Conservation (phyloP, 2,113 vertebrate species). For the Sinocyclocheilus rhinocerous region DNA sequence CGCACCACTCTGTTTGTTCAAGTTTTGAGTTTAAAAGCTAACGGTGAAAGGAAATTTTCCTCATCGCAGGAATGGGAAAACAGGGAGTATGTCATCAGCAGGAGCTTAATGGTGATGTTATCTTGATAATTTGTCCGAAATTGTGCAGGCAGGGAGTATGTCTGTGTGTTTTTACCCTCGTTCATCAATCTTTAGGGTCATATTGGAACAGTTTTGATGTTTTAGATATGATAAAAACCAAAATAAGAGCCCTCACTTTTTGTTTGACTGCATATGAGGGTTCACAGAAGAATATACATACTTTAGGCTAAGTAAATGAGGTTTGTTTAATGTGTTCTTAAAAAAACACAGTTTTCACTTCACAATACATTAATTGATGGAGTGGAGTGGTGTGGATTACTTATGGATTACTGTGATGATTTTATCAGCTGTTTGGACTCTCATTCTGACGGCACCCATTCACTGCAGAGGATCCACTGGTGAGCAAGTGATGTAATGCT, state of each 20-base stretch:
- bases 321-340: not conserved
- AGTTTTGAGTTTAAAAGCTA: conserved; percentile 30
- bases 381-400: too few species aligned
- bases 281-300: not conserved
- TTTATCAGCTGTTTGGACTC: too few species aligned
- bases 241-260: conserved; percentile 9
- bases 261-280: not conserved
- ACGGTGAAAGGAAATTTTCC: not conserved
- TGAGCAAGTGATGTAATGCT: too few species aligned
- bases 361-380: too few species aligned
- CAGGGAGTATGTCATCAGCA: conserved; percentile 29
- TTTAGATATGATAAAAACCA: conserved; percentile 2
- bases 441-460: too few species aligned
- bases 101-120: conserved; percentile 63
- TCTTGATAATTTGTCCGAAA: conserved; percentile 60
- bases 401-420: too few species aligned
- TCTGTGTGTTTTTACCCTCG: conserved; percentile 43
- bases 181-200: conserved; percentile 13
- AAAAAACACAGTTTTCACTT: too few species aligned
- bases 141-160: conserved; percentile 24
- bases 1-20: too few species aligned
- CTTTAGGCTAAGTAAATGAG: not conserved
- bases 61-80: not conserved
- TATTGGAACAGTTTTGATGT: not conserved
- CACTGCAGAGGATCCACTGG: too few species aligned